These are phyloP conservation scores for Nowickia ferox DNA, from an alignment of 2,888 invertebrate genomes.

Conservation along the genomic window DNA sequence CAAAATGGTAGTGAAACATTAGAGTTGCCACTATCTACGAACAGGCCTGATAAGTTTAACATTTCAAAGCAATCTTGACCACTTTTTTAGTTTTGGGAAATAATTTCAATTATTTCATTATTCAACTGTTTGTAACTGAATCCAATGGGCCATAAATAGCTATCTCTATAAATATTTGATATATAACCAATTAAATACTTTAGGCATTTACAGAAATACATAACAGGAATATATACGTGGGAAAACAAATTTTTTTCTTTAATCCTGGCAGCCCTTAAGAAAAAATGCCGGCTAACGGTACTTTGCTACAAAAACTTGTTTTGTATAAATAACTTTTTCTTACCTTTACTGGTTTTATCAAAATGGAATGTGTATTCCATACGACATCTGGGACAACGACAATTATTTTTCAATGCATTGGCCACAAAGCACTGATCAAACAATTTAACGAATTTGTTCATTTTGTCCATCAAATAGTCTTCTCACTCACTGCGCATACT, in stretches of 20 bases:
- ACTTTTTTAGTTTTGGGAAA: no score
- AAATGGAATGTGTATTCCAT: constrained; percentile 10
- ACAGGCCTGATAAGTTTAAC: neutral
- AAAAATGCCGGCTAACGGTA: constrained; percentile 26
- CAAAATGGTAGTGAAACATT: constrained; percentile 10
- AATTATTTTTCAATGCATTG: neutral
- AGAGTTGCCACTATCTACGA: neutral
- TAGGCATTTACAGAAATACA: no score
- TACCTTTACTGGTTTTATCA: constrained; percentile 44
- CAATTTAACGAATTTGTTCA: neutral
- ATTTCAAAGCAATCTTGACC: no score
- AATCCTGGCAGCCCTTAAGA: neutral
- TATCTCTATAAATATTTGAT: no score
- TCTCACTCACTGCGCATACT: neutral
- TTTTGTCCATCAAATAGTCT: neutral
- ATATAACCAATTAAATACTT: no score
- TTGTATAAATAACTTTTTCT: neutral
- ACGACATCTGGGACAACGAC: constrained; percentile 37
- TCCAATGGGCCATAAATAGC: no score
- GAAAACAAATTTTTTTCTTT: neutral
- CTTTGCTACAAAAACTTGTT: neutral
- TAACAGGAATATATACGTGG: no score
- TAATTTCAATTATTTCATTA: no score
- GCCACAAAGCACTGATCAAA: constrained; percentile 43
- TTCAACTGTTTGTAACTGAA: no score